Conservation (phyloP, 2,113 vertebrate species). For the Solea senegalensis region DNA sequence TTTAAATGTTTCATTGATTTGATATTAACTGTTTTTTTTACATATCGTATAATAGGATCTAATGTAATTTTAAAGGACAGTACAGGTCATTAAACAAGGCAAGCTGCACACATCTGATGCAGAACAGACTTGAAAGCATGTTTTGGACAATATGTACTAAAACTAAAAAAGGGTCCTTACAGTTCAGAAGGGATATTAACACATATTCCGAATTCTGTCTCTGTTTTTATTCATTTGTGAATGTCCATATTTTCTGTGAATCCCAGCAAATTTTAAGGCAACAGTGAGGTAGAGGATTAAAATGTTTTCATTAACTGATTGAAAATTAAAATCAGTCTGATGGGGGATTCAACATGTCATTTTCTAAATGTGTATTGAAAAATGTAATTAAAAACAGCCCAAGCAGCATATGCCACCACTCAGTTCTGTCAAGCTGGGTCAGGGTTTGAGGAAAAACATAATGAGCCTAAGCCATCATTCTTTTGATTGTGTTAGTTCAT, state of each 20-base stretch:
- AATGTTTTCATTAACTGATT: neutral
- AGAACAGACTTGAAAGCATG: neutral
- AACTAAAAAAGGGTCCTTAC: constrained; percentile 8
- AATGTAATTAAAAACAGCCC: neutral
- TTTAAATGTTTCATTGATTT: too few relatives aligned
- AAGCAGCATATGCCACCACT: neutral
- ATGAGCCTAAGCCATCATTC: neutral
- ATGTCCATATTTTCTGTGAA: too few relatives aligned
- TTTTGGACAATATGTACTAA: neutral
- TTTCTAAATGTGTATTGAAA: constrained; percentile 9
- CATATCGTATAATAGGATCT: neutral
- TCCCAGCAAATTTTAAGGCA: neutral
- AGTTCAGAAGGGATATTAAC: neutral
- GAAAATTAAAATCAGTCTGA: neutral
- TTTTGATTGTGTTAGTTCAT: neutral
- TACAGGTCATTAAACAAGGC: constrained; percentile 1
- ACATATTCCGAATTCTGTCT: neutral
- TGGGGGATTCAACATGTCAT: neutral
- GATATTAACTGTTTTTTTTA: too few relatives aligned
- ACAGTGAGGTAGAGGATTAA: neutral
- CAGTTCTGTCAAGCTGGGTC: neutral
- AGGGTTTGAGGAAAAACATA: neutral
- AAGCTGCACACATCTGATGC: constrained; percentile 1
- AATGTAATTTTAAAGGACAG: constrained; percentile 12
- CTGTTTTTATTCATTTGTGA: neutral